These are phyloP conservation scores for Drusus annulatus DNA, from an alignment of 1,140 invertebrate species.

Conservation along the genomic window DNA sequence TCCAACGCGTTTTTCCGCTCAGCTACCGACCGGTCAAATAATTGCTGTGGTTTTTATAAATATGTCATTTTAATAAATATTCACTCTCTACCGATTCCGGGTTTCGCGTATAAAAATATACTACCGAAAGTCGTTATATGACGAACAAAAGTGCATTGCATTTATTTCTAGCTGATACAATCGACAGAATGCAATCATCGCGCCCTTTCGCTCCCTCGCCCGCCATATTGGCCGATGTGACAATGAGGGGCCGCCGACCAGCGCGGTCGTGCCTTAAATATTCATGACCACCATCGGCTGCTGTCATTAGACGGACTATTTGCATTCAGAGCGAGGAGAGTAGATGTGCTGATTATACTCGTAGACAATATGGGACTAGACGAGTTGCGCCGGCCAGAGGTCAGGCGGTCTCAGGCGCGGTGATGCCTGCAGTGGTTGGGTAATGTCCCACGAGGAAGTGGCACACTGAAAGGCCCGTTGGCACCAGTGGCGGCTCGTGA, in stretches of 20 bases:
- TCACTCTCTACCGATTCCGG: neutral
- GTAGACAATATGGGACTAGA: constrained; percentile 18
- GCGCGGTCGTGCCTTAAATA: constrained; percentile 35
- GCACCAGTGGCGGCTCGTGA: too few species aligned
- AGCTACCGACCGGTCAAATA: too few species aligned
- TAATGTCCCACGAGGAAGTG: neutral
- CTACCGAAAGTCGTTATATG: neutral
- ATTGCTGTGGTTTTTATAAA: too few species aligned
- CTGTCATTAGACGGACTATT: neutral
- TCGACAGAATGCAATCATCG: neutral
- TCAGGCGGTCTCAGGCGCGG: constrained; percentile 8
- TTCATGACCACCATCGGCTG: neutral
- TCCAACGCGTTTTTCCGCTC: too few species aligned
- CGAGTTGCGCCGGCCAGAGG: neutral
- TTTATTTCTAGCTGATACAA: neutral
- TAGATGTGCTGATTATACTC: constrained; percentile 23
- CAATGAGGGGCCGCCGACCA: neutral
- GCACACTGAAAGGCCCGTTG: neutral
- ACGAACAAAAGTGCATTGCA: neutral
- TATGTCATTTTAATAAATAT: too few species aligned
- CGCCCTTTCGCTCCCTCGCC: neutral
- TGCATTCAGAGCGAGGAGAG: constrained; percentile 13
- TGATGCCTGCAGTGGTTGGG: constrained; percentile 17
- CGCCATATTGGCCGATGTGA: neutral
- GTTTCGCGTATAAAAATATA: neutral